Evolutionary conservation across 2,888 invertebrate species (phyloP).

Genomic region (Agapetus fuscipes): DNA sequence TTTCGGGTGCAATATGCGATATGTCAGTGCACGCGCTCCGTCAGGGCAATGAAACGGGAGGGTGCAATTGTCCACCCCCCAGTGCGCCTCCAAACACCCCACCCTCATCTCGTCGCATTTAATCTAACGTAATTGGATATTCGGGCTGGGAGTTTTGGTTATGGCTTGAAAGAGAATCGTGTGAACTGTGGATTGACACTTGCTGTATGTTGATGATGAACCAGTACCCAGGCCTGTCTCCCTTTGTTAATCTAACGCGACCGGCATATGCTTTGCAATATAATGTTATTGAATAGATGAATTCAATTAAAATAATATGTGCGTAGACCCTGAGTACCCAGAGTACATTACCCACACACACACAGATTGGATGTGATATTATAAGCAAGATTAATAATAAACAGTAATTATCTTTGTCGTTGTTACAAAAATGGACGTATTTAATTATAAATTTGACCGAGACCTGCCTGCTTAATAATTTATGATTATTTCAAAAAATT

Average conservation of each 20-base stretch:
- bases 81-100: not conserved
- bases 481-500: too few species aligned
- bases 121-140: conserved; percentile 5
- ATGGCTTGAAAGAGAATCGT: conserved; percentile 10
- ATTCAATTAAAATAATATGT: too few species aligned
- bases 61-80: too few species aligned
- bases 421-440: too few species aligned
- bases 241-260: not conserved
- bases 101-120: not conserved
- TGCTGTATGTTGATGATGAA: conserved; percentile 2
- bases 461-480: too few species aligned
- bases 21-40: conserved; percentile 8
- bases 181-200: conserved; percentile 20
- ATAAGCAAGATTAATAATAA: too few species aligned
- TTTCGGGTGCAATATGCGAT: conserved; percentile 14
- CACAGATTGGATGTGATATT: too few species aligned
- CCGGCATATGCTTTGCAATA: not conserved
- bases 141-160: not conserved
- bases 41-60: not conserved
- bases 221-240: not conserved
- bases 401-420: too few species aligned
- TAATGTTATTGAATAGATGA: too few species aligned
- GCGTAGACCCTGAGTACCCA: too few species aligned
- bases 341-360: too few species aligned
- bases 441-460: too few species aligned